Evolutionary conservation across 2,113 vertebrate genomes (phyloP).

Genomic region (Rhabdornis inornatus): DNA sequence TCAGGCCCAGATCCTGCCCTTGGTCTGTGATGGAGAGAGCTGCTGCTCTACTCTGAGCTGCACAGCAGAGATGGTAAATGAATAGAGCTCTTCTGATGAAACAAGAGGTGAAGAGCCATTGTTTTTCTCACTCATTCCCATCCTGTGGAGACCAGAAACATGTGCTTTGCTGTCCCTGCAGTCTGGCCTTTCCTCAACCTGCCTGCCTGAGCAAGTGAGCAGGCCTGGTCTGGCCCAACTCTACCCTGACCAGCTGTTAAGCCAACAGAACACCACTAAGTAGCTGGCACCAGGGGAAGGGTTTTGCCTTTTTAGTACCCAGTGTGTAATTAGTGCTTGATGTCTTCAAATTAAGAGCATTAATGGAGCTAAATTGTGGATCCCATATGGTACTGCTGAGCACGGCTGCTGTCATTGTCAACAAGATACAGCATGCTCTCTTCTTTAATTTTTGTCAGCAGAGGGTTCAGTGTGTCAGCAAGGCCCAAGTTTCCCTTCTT

Average conservation of each 20-base stretch:
- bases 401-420: constrained; percentile 77
- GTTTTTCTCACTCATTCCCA: constrained; percentile 36
- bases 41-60: background rate
- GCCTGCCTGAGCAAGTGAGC: constrained; percentile 66
- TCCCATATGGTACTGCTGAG: constrained; percentile 84
- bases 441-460: constrained; percentile 47
- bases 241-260: constrained; percentile 79
- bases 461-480: constrained; percentile 4
- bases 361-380: constrained; percentile 84
- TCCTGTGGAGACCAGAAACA: constrained; percentile 55
- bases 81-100: background rate
- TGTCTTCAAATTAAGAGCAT: constrained; percentile 87
- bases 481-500: constrained; percentile 14
- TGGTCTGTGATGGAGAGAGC: background rate
- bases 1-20: background rate
- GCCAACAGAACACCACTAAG: constrained; percentile 75
- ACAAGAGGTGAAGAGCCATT: constrained; percentile 45
- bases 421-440: constrained; percentile 70
- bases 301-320: constrained; percentile 81
- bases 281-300: constrained; percentile 78
- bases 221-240: constrained; percentile 64
- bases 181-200: constrained; percentile 66
- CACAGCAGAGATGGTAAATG: background rate
- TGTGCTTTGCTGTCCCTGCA: constrained; percentile 52
- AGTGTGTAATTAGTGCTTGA: constrained; percentile 84